Conservation (phyloP, 1,140 invertebrate species). For the Wiebesia pumilae region DNA sequence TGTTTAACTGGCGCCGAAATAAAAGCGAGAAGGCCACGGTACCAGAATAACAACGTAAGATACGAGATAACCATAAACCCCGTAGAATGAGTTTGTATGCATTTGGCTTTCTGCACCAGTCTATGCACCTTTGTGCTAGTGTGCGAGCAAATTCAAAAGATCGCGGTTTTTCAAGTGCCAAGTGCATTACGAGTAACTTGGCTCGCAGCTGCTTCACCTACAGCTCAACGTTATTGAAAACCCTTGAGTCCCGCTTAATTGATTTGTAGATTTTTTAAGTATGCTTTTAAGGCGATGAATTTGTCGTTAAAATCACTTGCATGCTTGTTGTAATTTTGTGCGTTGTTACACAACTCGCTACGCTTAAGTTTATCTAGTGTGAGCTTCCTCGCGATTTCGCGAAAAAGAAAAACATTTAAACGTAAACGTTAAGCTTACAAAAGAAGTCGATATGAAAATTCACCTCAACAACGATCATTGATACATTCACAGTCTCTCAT, state of each 20-base stretch:
- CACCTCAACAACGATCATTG: neutral
- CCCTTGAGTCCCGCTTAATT: neutral
- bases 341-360: neutral
- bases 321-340: neutral
- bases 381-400: neutral
- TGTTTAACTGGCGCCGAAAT: conserved; percentile 42
- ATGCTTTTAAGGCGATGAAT: neutral
- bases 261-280: neutral
- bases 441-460: neutral
- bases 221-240: neutral
- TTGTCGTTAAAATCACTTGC: neutral
- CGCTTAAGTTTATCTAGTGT: neutral
- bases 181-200: too few species aligned
- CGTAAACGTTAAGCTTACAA: neutral
- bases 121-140: too few species aligned
- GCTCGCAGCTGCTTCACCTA: neutral
- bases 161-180: neutral
- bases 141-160: neutral
- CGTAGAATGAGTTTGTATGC: conserved; percentile 19
- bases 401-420: neutral
- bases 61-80: neutral
- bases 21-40: conserved; percentile 38
- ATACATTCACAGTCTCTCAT: conserved; percentile 9
- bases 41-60: conserved; percentile 40
- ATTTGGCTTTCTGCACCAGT: neutral